Evolutionary conservation across 2,888 invertebrate genomes (phyloP).

Genomic region (Ommatoiulus sabulosus): DNA sequence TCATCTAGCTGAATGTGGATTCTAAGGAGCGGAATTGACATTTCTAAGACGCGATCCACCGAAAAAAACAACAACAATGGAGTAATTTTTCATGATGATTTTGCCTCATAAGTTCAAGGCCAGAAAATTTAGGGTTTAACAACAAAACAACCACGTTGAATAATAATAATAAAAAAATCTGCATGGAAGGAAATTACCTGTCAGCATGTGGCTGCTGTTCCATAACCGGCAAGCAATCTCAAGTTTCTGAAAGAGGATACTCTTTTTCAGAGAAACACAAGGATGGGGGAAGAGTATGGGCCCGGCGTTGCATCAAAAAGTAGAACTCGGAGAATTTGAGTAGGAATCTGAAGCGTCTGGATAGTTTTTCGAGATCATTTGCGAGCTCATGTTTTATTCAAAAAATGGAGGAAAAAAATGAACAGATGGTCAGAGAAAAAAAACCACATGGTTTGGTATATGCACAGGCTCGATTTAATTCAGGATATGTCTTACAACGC

Average conservation of each 20-base stretch:
- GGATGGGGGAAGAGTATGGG: not conserved
- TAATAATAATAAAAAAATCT: not conserved
- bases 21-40: too few relatives aligned
- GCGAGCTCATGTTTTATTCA: slow-evolving; percentile 21
- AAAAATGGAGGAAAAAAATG: not conserved
- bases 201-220: not conserved
- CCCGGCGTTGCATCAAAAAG: not conserved
- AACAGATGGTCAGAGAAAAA: slow-evolving; percentile 24
- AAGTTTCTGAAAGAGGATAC: slow-evolving; percentile 3
- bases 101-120: too few relatives aligned
- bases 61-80: too few relatives aligned
- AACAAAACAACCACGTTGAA: not conserved
- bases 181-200: not conserved
- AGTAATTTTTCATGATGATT: too few relatives aligned
- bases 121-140: not conserved
- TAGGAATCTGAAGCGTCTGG: slow-evolving; percentile 1
- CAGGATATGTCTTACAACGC: not conserved
- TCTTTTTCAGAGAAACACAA: not conserved
- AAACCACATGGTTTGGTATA: not conserved
- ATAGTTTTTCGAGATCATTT: not conserved
- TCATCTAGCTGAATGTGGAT: too few relatives aligned
- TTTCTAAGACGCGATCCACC: too few relatives aligned
- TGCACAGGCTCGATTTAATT: not conserved
- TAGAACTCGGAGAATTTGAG: not conserved
- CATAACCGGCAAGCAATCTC: not conserved